A percentile compares a stretch with the other conserved stretches of the same genome.
Conservation (phyloP, 2,888 invertebrate genomes). For the Zaprionus obscuricornis region DNA sequence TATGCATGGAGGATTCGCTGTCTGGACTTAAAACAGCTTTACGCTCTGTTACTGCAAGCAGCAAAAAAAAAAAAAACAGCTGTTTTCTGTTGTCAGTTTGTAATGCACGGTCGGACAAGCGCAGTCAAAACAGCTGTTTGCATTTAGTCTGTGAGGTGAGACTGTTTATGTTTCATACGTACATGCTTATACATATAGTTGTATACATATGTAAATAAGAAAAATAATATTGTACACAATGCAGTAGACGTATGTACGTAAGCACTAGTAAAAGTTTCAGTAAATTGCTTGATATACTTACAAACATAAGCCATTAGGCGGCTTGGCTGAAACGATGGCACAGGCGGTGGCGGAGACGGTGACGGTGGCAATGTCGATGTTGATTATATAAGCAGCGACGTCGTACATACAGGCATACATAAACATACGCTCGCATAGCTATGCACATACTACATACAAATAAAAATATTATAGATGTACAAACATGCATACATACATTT, state of each 20-base stretch:
- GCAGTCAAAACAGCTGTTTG: constrained; percentile 44
- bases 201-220: not conserved
- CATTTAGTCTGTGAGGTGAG: constrained; percentile 10
- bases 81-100: constrained; percentile 57
- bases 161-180: no score
- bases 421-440: constrained; percentile 24
- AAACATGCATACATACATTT: not conserved
- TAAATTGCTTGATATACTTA: constrained; percentile 71
- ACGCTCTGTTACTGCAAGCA: constrained; percentile 35
- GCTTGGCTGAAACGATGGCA: constrained; percentile 31
- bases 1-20: constrained; percentile 45
- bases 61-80: constrained; percentile 46
- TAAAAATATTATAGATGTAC: constrained; percentile 3
- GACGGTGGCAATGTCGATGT: constrained; percentile 40
- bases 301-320: constrained; percentile 71
- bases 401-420: constrained; percentile 15
- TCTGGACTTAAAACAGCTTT: constrained; percentile 28
- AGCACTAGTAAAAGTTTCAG: constrained; percentile 61
- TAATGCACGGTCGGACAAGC: constrained; percentile 29
- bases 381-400: constrained; percentile 66
- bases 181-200: constrained; percentile 6
- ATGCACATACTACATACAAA: not conserved
- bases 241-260: not conserved
- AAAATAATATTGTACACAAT: no score
- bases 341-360: constrained; percentile 47